These are phyloP conservation scores for Dynastes hyllus DNA, from an alignment of 2,888 invertebrate species.

Conservation along the genomic window DNA sequence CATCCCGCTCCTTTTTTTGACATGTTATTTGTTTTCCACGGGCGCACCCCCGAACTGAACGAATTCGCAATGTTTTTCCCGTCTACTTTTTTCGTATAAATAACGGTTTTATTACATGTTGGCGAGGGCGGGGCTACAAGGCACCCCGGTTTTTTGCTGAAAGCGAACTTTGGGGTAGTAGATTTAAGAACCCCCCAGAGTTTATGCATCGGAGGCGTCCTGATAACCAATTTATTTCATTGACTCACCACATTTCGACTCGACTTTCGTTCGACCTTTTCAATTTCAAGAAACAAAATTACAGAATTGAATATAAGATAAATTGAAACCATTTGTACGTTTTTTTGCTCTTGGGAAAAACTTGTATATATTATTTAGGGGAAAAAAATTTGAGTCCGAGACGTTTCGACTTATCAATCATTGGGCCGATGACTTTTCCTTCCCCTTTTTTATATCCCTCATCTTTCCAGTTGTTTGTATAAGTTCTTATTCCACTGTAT, in stretches of 20 bases:
- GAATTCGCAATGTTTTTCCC: constrained; percentile 43
- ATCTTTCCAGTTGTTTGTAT: background rate
- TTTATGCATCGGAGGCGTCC: constrained; percentile 64
- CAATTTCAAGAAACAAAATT: constrained; percentile 65
- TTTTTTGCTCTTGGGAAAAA: constrained; percentile 55
- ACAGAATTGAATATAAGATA: constrained; percentile 66
- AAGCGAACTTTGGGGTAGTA: constrained; percentile 58
- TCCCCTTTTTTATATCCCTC: constrained; percentile 6
- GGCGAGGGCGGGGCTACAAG: constrained; percentile 30
- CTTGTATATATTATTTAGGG: constrained; percentile 51
- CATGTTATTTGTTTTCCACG: constrained; percentile 35
- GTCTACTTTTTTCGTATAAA: constrained; percentile 56
- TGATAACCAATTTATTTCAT: constrained; percentile 66
- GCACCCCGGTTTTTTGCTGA: constrained; percentile 53
- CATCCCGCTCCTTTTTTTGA: constrained; percentile 36
- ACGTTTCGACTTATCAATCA: constrained; percentile 46
- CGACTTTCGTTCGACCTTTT: constrained; percentile 65
- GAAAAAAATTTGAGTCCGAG: constrained; percentile 47
- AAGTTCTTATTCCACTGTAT: background rate
- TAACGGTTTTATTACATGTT: constrained; percentile 59
- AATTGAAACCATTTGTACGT: constrained; percentile 64
- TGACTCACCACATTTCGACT: constrained; percentile 64
- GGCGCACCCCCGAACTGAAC: constrained; percentile 39
- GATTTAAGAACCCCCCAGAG: constrained; percentile 60
- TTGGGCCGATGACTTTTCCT: constrained; percentile 41